Conservation (phyloP, 2,888 invertebrate genomes). For the Scaptodrosophila latifasciaeformis region DNA sequence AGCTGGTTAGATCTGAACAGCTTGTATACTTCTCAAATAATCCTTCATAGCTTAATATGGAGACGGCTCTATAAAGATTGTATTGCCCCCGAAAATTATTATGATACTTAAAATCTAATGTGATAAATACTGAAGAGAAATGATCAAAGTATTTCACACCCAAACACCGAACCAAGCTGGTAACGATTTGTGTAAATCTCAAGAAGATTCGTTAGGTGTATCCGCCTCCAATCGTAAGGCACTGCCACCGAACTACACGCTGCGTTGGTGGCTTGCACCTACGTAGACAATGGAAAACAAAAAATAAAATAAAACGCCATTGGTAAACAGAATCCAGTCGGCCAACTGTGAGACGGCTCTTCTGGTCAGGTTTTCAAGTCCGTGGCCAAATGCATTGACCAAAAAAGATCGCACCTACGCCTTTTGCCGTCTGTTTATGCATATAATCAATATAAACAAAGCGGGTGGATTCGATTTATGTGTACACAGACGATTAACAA, state of each 20-base stretch:
- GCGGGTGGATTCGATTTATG: constrained; percentile 11
- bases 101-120: too few relatives aligned
- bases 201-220: not conserved
- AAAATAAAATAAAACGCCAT: constrained; percentile 33
- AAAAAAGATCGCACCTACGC: constrained; percentile 49
- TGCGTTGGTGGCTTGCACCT: constrained; percentile 31
- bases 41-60: too few relatives aligned
- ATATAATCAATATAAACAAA: constrained; percentile 56
- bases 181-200: constrained; percentile 35
- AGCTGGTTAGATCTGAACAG: too few relatives aligned
- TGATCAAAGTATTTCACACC: constrained; percentile 63
- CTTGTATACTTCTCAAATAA: too few relatives aligned
- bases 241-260: constrained; percentile 31
- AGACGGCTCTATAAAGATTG: too few relatives aligned
- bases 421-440: constrained; percentile 21
- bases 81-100: too few relatives aligned
- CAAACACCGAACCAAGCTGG: constrained; percentile 35
- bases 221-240: constrained; percentile 34
- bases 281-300: constrained; percentile 11
- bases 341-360: not conserved
- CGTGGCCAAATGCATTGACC: constrained; percentile 18
- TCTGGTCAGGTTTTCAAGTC: constrained; percentile 1
- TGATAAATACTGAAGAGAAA: too few relatives aligned
- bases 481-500: constrained; percentile 42
- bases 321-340: constrained; percentile 37